Conservation (phyloP, 2,888 invertebrate genomes). For the Athalia rosae region DNA sequence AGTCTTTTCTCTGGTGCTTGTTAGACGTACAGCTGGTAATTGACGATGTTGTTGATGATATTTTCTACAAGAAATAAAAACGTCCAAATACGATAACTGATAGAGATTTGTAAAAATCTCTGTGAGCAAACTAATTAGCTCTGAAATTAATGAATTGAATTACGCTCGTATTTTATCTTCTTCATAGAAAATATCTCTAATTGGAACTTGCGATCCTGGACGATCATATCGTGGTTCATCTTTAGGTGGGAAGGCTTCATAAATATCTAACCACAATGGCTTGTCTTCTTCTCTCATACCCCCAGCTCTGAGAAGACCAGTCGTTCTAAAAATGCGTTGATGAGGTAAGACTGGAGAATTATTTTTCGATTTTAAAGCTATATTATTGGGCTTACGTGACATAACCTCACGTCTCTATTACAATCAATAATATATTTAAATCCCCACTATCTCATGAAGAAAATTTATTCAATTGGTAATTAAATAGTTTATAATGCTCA, state of each 20-base stretch:
- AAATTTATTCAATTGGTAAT: neutral
- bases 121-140: constrained; percentile 33
- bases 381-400: too few relatives aligned
- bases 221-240: constrained; percentile 87
- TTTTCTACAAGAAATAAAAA: constrained; percentile 75
- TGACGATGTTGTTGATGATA: constrained; percentile 80
- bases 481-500: neutral
- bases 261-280: constrained; percentile 96
- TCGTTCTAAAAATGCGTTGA: constrained; percentile 77
- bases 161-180: constrained; percentile 92
- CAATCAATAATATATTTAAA: too few relatives aligned
- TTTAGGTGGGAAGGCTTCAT: constrained; percentile 92
- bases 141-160: constrained; percentile 62
- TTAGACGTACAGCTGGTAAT: constrained; percentile 76
- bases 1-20: constrained; percentile 75
- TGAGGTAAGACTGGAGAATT: constrained; percentile 38
- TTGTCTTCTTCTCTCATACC: constrained; percentile 88
- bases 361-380: neutral
- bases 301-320: constrained; percentile 86
- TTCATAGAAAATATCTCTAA: constrained; percentile 85
- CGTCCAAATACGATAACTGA: neutral
- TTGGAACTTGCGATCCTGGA: constrained; percentile 77
- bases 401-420: too few relatives aligned
- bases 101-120: constrained; percentile 38
- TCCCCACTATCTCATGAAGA: neutral